Percentiles rank a stretch among this genome's conserved stretches.
Evolutionary conservation across 2,797 vertebrate species (phyloP).

Genomic region (Serranus cabrilla): DNA sequence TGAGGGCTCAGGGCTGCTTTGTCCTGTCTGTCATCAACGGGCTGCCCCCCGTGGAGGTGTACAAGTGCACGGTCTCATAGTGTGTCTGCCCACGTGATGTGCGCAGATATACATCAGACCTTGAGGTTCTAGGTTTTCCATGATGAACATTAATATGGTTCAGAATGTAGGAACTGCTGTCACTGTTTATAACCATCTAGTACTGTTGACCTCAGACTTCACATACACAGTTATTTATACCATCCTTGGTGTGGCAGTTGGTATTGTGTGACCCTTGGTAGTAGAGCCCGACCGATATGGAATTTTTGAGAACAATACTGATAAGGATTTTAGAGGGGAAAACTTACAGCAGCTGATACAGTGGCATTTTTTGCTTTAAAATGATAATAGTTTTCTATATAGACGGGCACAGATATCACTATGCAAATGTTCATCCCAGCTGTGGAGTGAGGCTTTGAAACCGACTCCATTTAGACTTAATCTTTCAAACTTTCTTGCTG

Average conservation of each 20-base stretch:
- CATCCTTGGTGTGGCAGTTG: background rate
- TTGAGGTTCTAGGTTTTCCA: no score
- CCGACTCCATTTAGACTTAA: no score
- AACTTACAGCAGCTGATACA: no score
- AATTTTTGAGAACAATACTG: no score
- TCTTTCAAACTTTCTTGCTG: no score
- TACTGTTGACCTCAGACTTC: background rate
- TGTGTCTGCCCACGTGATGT: constrained; percentile 27
- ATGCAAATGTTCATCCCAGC: no score
- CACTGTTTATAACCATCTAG: background rate
- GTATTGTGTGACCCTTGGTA: background rate
- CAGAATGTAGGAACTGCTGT: background rate
- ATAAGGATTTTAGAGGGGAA: no score
- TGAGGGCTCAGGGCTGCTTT: constrained; percentile 52
- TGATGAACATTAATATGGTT: background rate
- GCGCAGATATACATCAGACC: background rate
- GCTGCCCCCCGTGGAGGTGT: constrained; percentile 45
- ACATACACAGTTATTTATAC: background rate
- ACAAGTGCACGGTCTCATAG: constrained; percentile 4
- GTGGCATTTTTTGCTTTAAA: no score
- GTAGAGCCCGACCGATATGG: no score
- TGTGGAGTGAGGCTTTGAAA: no score
- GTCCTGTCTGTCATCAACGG: constrained; percentile 50
- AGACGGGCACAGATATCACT: no score
- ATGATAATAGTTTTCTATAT: no score